Evolutionary conservation across 1,140 invertebrate species (phyloP), one percentile per base, ranked within the genome.

Genomic region (Potamilus streckersoni): DNA sequence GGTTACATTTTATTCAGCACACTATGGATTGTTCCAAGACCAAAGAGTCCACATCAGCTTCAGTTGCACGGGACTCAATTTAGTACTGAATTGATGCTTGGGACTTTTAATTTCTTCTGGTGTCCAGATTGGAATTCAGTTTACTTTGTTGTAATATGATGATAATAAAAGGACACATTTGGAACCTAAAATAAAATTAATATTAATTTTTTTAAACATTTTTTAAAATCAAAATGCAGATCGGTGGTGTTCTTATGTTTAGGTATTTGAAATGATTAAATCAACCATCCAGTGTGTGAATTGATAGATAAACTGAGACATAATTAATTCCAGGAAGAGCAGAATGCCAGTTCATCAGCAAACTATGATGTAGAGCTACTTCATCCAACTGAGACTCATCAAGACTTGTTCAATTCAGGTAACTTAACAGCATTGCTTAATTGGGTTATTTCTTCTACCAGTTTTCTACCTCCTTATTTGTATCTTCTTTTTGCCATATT

Each of bases 291-390:
- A 49, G 12, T 38, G 16, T 56, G 23, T 72, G 14, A 20, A 63
- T 2, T 5, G 20, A 71, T 69, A 16, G 11, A 49, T 49, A 49
- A 49, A 49, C 38, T 49, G 38, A 49, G 38, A 49, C 38, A 49
- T 49, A 49, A 49, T 8, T 68, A 11, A 75, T 78, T 81, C 23
- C 79, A 91, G 90, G 97, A 99, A 91, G 97, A 99, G 91, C 97
- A 98, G 91, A 99, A 98, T 91, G 96, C 97, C 1, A 97, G 95
- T 89, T 98, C 96, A 0, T 98, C 97, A 67, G 96, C 97, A 1
- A 99, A 99, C 91, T 99, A 99, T 88, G 97, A 99, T 88, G 97
- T 99, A 0, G 97, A 98, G 89, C 95, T 99, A 63, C 94, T 97
- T 80, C 97, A 99, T 89, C 93, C 95, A 0, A 93, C 93, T 2